Conservation (phyloP, 2,888 invertebrate genomes). For the Camponotus fellah region DNA sequence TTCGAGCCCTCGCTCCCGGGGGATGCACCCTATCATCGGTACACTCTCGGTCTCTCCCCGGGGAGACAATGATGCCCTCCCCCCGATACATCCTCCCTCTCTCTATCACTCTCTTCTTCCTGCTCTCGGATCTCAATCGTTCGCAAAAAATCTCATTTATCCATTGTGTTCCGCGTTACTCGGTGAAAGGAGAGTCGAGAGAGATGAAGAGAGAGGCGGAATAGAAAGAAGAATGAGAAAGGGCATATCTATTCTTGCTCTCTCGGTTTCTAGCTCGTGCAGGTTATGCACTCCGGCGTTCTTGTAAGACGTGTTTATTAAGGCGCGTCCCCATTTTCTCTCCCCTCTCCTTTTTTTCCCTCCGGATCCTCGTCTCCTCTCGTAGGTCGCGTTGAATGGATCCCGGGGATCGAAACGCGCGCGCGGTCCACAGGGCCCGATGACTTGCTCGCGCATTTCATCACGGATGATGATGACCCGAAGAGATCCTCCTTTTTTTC, state of each 20-base stretch:
- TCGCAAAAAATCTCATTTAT: conserved; percentile 85
- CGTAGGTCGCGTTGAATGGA: conserved; percentile 59
- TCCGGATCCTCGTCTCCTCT: conserved; percentile 34
- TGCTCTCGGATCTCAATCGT: conserved; percentile 83
- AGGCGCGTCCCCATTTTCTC: conserved; percentile 64
- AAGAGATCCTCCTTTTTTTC: conserved; percentile 15
- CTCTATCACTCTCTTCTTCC: conserved; percentile 59
- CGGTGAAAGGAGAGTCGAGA: conserved; percentile 62
- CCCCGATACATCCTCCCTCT: conserved; percentile 62
- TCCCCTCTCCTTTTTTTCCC: conserved; percentile 45
- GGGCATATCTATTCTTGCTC: conserved; percentile 49
- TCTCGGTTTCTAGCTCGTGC: conserved; percentile 79
- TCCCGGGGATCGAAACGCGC: conserved; percentile 47
- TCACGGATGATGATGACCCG: conserved; percentile 34
- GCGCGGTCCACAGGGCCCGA: conserved; percentile 37
- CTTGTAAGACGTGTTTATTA: conserved; percentile 81
- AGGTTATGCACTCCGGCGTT: conserved; percentile 75
- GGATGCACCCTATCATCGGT: conserved; percentile 85
- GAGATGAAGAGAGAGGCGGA: conserved; percentile 28
- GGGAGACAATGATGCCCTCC: conserved; percentile 82
- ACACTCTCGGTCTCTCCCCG: conserved; percentile 79
- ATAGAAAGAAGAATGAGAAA: conserved; percentile 23
- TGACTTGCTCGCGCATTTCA: conserved; percentile 59
- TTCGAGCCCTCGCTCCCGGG: conserved; percentile 78
- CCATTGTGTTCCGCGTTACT: conserved; percentile 82